Base-by-base conservation (phyloP, 1,140 invertebrate genomes). In the Calephelis nemesis region DNA sequence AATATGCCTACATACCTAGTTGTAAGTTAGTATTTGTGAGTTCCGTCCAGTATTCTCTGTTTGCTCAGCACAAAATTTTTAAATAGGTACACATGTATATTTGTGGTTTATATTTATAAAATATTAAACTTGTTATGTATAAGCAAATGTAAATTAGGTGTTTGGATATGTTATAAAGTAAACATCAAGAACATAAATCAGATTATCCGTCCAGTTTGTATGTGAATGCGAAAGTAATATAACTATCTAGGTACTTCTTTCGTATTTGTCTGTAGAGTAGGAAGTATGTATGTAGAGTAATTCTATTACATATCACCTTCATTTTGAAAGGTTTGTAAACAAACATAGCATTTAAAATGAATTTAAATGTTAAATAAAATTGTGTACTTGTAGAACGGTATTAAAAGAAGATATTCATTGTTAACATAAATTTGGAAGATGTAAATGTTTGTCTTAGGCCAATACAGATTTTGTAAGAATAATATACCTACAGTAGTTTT, bases 21-120 rank as follows among this genome's bases (percentile, higher is more conserved):
- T 67, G 50, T 47, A 64, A 68, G 40, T 69, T 65, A 71, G 52
- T 49, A 67, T 81, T 88, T 83, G 88, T 85, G 73, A 58, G 75
- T 67, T 88, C 87, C 87, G 87, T 90, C 87, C 87, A 88, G 76
- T 82, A 71, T 66, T 66, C 50, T 66, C 52, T 54, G 49, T 66
- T 66, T 66, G 65, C 65, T 66, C 65, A 66, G 65, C 65, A 66
- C 65, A 66, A 66, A 58, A 66, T 47, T 19, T 63, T 58, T 45
- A 58, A 58, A 58, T 66, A 30, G 30, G 30, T 30, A 66, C 54
- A 58, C 50, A 54, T 54, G 39, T 58, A 58, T 58, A 58, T 58
- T 58, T 13, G n/a, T 65, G 40, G 48, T 64, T 64, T n/a, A 49
- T 40, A 66, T 54, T 19, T 42, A 13, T 47, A 58, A 19, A 66